Evolutionary conservation across 2,888 invertebrate genomes (phyloP).

Genomic region (Ephialtes manifestator): DNA sequence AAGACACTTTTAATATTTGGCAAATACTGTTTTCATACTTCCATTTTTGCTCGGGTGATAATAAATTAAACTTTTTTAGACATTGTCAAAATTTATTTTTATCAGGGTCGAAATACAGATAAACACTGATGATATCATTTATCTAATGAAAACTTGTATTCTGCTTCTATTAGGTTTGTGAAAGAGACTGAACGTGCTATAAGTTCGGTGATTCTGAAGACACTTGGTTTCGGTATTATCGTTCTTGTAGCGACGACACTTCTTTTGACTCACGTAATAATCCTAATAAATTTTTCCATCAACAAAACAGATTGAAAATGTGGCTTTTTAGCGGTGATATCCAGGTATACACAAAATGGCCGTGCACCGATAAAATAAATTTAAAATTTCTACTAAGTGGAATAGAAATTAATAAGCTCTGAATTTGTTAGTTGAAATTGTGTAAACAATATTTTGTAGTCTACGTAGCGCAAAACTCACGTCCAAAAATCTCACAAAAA

Average conservation of each 20-base stretch:
- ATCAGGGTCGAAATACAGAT: too few relatives aligned
- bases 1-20: too few relatives aligned
- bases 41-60: too few relatives aligned
- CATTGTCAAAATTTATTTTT: too few relatives aligned
- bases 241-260: slow-evolving; percentile 64
- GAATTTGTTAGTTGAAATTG: too few relatives aligned
- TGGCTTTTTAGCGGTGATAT: background rate
- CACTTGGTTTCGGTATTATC: slow-evolving; percentile 51
- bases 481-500: too few relatives aligned
- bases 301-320: background rate
- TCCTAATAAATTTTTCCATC: background rate
- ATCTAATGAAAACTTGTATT: slow-evolving; percentile 69
- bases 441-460: too few relatives aligned
- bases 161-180: slow-evolving; percentile 59
- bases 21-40: too few relatives aligned
- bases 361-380: background rate
- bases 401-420: background rate
- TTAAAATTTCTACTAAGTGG: background rate
- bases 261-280: slow-evolving; percentile 65
- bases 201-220: slow-evolving; percentile 65
- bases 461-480: too few relatives aligned
- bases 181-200: slow-evolving; percentile 52
- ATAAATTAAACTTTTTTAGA: too few relatives aligned
- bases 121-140: slow-evolving; percentile 20
- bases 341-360: background rate